These are phyloP conservation scores for Trematomus bernacchii DNA, from an alignment of 2,797 vertebrate species.

Conservation along the genomic window DNA sequence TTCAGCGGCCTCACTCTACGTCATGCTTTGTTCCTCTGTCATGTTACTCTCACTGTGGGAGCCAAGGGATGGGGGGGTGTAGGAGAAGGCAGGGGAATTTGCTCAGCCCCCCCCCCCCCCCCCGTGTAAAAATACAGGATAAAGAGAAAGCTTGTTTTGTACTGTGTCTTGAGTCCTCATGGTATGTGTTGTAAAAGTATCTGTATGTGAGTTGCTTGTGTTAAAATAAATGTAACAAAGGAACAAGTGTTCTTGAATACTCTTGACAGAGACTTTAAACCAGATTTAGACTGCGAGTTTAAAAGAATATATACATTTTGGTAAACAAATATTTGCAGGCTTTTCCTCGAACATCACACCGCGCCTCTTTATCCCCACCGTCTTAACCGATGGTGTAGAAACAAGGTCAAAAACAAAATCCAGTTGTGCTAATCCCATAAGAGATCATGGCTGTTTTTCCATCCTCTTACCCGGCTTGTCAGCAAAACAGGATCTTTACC, in stretches of 20 bases:
- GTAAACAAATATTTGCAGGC: background rate
- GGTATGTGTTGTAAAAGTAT: background rate
- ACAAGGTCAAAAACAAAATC: slow-evolving; percentile 74
- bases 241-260: background rate
- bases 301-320: background rate
- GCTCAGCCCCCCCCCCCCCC: background rate
- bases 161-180: background rate
- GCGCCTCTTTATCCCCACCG: slow-evolving; percentile 7
- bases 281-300: background rate
- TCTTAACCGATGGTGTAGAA: slow-evolving; percentile 48
- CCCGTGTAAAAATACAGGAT: slow-evolving; percentile 6
- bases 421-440: slow-evolving; percentile 73
- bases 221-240: background rate
- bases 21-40: slow-evolving; percentile 57
- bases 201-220: background rate
- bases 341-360: background rate
- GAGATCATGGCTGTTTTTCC: slow-evolving; percentile 63
- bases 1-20: slow-evolving; percentile 23
- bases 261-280: background rate
- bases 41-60: slow-evolving; percentile 45
- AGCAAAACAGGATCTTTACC: slow-evolving; percentile 61
- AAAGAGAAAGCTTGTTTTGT: slow-evolving; percentile 9
- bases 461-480: slow-evolving; percentile 65
- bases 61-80: slow-evolving; percentile 2
- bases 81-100: background rate